phyloP scores from a whole-genome alignment of 2,888 invertebrate genomes.

The Ormyrus labotus region DNA sequence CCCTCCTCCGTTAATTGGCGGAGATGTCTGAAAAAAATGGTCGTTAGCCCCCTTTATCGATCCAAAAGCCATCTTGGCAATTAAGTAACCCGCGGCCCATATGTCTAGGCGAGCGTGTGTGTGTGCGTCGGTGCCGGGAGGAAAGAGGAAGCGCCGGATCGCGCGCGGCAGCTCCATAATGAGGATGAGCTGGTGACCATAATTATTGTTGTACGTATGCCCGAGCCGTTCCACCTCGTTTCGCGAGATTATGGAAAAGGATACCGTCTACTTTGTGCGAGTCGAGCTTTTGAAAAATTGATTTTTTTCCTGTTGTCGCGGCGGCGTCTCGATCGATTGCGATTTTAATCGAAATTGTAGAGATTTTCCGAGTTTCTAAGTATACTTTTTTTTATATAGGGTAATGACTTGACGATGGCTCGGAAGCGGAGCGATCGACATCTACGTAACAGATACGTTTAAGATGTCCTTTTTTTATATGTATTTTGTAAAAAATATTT shows the following conservation, averaged over 20 bases:
- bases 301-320: too few relatives aligned
- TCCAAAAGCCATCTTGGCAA: conserved; percentile 12
- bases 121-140: neutral
- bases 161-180: neutral
- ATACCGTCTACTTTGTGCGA: too few relatives aligned
- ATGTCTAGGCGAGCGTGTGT: conserved; percentile 14
- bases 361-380: too few relatives aligned
- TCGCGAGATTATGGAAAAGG: neutral
- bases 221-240: conserved; percentile 30
- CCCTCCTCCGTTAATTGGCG: conserved; percentile 21
- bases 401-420: too few relatives aligned
- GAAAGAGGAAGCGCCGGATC: conserved; percentile 5
- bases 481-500: too few relatives aligned
- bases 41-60: conserved; percentile 22
- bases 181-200: conserved; percentile 15
- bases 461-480: too few relatives aligned
- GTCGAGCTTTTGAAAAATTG: too few relatives aligned
- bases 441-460: too few relatives aligned
- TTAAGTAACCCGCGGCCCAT: neutral
- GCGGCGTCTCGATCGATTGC: too few relatives aligned
- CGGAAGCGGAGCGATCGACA: too few relatives aligned
- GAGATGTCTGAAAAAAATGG: conserved; percentile 5
- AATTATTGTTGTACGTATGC: conserved; percentile 3
- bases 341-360: too few relatives aligned
- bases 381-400: too few relatives aligned